Percentiles rank a stretch among this genome's conserved stretches.
phyloP scores from a whole-genome alignment of 2,113 vertebrate genomes.

The Leucoraja erinaceus region DNA sequence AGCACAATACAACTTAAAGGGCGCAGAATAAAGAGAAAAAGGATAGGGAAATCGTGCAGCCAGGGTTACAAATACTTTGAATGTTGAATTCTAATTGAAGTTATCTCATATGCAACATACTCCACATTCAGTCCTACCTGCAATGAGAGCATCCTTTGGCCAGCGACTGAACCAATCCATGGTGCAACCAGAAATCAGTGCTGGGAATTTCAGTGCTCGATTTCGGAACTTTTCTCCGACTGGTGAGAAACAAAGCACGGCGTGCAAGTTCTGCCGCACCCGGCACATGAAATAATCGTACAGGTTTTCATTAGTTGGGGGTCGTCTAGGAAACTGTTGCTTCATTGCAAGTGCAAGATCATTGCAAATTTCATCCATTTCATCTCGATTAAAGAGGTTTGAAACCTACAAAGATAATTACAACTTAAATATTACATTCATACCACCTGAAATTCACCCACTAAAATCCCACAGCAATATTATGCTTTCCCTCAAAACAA shows the following conservation, averaged over 20 bases:
- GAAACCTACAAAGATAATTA: conserved; percentile 70
- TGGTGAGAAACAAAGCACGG: conserved; percentile 88
- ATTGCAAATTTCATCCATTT: conserved; percentile 78
- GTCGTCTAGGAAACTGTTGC: conserved; percentile 69
- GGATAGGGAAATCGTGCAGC: background rate
- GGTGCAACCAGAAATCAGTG: conserved; percentile 87
- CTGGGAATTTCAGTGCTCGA: conserved; percentile 83
- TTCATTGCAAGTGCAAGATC: conserved; percentile 74
- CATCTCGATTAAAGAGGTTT: conserved; percentile 82
- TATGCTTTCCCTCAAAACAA: background rate
- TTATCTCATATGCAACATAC: background rate
- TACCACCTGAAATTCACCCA: background rate
- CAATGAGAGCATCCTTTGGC: conserved; percentile 86
- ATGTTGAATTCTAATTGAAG: background rate
- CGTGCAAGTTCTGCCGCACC: conserved; percentile 75
- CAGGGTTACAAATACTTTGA: background rate
- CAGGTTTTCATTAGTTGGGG: conserved; percentile 71
- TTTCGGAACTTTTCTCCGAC: conserved; percentile 89
- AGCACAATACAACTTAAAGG: too few relatives aligned
- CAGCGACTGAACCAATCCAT: conserved; percentile 93
- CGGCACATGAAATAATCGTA: conserved; percentile 84
- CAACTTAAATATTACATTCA: background rate
- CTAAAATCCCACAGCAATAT: background rate
- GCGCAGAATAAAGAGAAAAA: background rate
- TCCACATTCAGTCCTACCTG: conserved; percentile 56